Conservation (phyloP, 1,140 invertebrate genomes). For the Thalassaphorura encarpata region DNA sequence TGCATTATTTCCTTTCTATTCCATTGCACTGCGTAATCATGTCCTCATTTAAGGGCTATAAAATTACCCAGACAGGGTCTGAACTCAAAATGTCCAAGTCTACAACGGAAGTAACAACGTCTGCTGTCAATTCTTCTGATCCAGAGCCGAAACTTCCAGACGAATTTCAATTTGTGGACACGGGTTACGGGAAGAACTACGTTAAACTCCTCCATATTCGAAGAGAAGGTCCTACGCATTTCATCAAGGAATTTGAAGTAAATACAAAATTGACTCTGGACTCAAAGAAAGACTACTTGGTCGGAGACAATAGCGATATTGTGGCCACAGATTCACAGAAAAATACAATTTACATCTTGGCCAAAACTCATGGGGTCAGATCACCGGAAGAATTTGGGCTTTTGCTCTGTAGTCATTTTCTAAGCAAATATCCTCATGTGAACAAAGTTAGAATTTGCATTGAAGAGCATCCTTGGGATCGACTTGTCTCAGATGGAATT, state of each 20-base stretch:
- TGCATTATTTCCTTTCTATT: too few species aligned
- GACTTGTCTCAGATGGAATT: slow-evolving; percentile 45
- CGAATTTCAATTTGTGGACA: slow-evolving; percentile 49
- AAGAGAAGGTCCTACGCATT: slow-evolving; percentile 51
- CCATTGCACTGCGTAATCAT: too few species aligned
- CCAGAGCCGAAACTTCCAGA: not conserved
- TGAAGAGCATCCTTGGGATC: slow-evolving; percentile 60
- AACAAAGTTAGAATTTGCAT: slow-evolving; percentile 54
- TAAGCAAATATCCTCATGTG: slow-evolving; percentile 59
- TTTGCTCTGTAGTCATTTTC: slow-evolving; percentile 56
- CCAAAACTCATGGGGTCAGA: slow-evolving; percentile 58
- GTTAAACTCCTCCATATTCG: slow-evolving; percentile 59
- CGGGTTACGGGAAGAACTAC: slow-evolving; percentile 61
- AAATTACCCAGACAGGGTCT: too few species aligned
- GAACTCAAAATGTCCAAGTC: too few species aligned
- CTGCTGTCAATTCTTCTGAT: too few species aligned
- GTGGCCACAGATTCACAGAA: slow-evolving; percentile 73
- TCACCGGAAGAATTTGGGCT: slow-evolving; percentile 62
- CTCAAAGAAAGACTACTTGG: slow-evolving; percentile 51
- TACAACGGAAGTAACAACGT: too few species aligned
- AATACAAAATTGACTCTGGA: slow-evolving; percentile 57
- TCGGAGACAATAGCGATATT: slow-evolving; percentile 56
- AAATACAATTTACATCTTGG: slow-evolving; percentile 67
- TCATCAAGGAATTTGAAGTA: slow-evolving; percentile 61
- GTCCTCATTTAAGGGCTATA: too few species aligned